A percentile compares a stretch with the other conserved stretches of the same genome.
Conservation (phyloP, 2,888 invertebrate species). For the Chironomus tentans region DNA sequence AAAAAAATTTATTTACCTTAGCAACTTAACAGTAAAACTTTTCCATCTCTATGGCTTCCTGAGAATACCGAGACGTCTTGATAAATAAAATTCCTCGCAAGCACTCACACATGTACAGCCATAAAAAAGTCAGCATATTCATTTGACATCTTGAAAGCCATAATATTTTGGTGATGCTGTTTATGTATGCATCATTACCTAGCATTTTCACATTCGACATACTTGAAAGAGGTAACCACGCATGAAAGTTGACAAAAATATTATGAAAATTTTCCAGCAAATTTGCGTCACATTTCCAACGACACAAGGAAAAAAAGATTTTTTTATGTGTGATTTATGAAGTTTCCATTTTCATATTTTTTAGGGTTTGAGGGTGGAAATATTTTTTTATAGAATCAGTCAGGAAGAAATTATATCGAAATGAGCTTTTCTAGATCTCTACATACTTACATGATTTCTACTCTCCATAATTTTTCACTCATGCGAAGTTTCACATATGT, state of each 20-base stretch:
- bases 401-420: neutral
- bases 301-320: neutral
- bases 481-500: conserved; percentile 20
- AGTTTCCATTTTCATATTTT: neutral
- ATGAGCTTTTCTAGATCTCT: neutral
- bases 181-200: conserved; percentile 21
- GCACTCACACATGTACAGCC: neutral
- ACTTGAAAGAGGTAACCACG: conserved; percentile 14
- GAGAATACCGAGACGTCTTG: too few species aligned
- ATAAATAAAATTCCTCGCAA: too few species aligned
- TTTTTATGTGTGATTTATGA: conserved; percentile 19
- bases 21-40: too few species aligned
- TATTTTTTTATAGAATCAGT: neutral
- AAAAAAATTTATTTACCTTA: too few species aligned
- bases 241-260: conserved; percentile 24
- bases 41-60: too few species aligned
- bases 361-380: neutral
- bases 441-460: neutral
- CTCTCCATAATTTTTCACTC: conserved; percentile 3
- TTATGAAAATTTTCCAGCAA: conserved; percentile 20
- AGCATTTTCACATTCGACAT: neutral
- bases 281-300: neutral
- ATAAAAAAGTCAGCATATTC: neutral
- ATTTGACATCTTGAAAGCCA: neutral
- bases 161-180: conserved; percentile 1